Conservation (phyloP, 2,113 vertebrate species). For the Ariopsis seemanni region DNA sequence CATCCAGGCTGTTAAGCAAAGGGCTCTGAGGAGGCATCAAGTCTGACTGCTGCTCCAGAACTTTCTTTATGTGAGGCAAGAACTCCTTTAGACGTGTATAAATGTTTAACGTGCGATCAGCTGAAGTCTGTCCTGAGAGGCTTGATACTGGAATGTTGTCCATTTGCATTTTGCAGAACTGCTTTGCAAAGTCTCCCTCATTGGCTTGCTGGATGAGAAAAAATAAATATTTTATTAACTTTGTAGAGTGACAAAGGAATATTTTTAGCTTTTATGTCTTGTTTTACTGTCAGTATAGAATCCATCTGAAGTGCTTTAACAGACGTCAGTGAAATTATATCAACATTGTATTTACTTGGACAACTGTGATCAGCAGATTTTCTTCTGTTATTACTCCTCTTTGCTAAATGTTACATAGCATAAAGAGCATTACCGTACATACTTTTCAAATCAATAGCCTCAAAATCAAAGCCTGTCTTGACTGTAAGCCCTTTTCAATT, state of each 20-base stretch:
- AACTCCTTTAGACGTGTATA: conserved; percentile 65
- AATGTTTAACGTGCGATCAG: conserved; percentile 64
- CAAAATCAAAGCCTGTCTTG: not conserved
- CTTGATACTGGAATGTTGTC: conserved; percentile 63
- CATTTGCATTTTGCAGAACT: conserved; percentile 64
- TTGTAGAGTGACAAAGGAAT: not conserved
- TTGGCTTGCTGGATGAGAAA: conserved; percentile 61
- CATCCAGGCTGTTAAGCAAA: conserved; percentile 51
- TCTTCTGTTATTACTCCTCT: not conserved
- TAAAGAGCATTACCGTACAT: not conserved
- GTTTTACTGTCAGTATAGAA: not conserved
- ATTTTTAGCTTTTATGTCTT: not conserved
- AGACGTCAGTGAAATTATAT: not conserved
- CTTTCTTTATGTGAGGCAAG: conserved; percentile 64
- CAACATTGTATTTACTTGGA: not conserved
- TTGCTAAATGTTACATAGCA: not conserved
- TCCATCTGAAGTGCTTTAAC: not conserved
- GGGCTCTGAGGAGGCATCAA: conserved; percentile 56
- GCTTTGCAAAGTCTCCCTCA: conserved; percentile 65
- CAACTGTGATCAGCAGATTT: not conserved
- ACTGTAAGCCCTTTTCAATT: not conserved
- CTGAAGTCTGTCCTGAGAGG: conserved; percentile 65
- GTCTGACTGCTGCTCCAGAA: conserved; percentile 72
- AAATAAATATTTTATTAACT: not conserved
- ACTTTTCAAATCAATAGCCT: not conserved